Evolutionary conservation across 2,888 invertebrate genomes (phyloP).

Genomic region (Cephus spinipes): DNA sequence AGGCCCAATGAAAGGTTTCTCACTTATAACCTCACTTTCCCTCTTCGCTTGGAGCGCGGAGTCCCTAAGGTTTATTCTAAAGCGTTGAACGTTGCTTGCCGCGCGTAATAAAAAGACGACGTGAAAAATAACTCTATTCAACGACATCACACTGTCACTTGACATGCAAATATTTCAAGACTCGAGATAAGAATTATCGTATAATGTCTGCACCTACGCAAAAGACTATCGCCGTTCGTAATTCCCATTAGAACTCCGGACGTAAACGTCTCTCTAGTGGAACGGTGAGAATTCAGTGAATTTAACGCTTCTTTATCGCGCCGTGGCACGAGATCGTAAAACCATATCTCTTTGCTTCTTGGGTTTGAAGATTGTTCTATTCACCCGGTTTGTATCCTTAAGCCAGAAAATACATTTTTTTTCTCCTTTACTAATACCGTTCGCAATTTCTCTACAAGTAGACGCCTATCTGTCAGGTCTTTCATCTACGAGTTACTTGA

Average conservation of each 20-base stretch:
- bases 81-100: background rate
- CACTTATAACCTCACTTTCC: background rate
- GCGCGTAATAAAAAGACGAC: background rate
- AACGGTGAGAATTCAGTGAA: background rate
- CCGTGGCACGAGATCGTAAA: constrained; percentile 1
- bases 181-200: background rate
- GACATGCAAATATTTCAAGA: background rate
- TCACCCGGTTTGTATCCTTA: background rate
- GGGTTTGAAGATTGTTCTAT: background rate
- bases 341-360: background rate
- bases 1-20: background rate
- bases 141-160: background rate
- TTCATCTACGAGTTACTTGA: background rate
- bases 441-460: background rate
- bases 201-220: background rate
- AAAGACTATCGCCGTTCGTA: background rate
- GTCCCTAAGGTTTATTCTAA: background rate
- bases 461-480: background rate
- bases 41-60: background rate
- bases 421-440: background rate
- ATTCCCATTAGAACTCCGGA: background rate
- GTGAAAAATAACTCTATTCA: background rate
- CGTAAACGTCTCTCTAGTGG: background rate
- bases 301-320: background rate
- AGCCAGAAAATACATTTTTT: background rate